A percentile compares a stretch with the other conserved stretches of the same genome.
Evolutionary conservation across 1,140 invertebrate species (phyloP).

Genomic region (Leptinotarsa defecta): DNA sequence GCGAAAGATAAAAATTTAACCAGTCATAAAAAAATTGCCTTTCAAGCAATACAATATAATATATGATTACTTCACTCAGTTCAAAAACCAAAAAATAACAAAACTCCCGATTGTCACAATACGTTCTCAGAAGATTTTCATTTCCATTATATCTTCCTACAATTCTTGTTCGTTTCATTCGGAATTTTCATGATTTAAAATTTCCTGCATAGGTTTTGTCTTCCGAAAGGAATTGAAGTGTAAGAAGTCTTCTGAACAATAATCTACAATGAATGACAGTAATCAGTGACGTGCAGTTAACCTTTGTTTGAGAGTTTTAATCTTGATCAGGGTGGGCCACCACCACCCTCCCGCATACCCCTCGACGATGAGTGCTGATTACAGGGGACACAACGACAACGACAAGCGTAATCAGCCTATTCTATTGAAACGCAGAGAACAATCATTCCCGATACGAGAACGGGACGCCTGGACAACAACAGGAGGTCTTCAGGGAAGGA

Average conservation of each 20-base stretch:
- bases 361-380: conserved; percentile 29
- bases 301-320: conserved; percentile 49
- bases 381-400: conserved; percentile 38
- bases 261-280: conserved; percentile 7
- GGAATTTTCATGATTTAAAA: not conserved
- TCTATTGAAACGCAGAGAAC: conserved; percentile 49
- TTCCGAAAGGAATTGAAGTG: not conserved
- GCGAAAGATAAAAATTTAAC: too few species aligned
- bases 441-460: conserved; percentile 37
- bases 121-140: not conserved
- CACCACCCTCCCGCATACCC: conserved; percentile 17
- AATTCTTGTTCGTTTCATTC: not conserved
- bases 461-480: conserved; percentile 27
- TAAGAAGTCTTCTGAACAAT: conserved; percentile 8
- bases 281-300: conserved; percentile 42
- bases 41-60: too few species aligned
- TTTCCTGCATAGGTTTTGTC: not conserved
- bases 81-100: too few species aligned
- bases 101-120: too few species aligned
- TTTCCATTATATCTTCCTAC: not conserved
- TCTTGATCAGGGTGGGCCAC: conserved; percentile 37
- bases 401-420: conserved; percentile 51
- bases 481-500: conserved; percentile 7
- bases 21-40: too few species aligned
- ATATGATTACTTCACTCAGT: too few species aligned